Base-by-base conservation (phyloP, 2,797 vertebrate species). In the Synaphobranchus kaupii region DNA sequence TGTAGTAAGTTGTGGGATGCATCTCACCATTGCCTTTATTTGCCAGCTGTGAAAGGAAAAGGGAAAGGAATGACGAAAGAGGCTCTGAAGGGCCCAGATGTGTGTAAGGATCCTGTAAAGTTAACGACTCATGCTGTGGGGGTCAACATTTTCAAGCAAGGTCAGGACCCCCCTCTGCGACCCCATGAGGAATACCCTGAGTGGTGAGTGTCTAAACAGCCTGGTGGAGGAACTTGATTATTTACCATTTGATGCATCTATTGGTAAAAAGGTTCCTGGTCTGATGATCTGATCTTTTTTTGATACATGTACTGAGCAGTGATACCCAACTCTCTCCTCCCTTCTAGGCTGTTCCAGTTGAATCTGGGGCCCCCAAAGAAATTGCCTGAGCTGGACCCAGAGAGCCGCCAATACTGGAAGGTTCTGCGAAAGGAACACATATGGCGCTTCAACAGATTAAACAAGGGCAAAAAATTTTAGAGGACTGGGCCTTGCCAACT, bases 371-470 rank as follows among this genome's bases (percentile, higher is more conserved):
- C 92, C 0, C 92, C 95, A 0, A 95, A 95, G 92, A 96, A 93
- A 84, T 90, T 99, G 82, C 89, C 94, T 0, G 98, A 99, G 47
- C 87, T 98, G 88, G 96, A 98, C 48, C 89, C 96, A 0, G 90
- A 98, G 28, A 95, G 91, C 0, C 89, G 92, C 0, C 88, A 97
- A 82, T 99, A 99, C 34, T 98, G 97, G 97, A 96, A 95, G 63
- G 93, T 95, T 84, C 90, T 99, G 86, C 95, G 97, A n/a, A 99
- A 98, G 88, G 95, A 97, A 84, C 96, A 97, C 90, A 97, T 97
- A 0, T 97, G 95, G 97, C 96, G 96, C 5, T 89, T 88, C 88
- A 98, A 99, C 93, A 96, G 22, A 89, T 88, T 98, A 71, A 94
- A 93, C 82, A 98, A 96, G 94, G 93, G 95, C 90, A 97, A 91